Evolutionary conservation across 2,888 invertebrate genomes (phyloP).

Genomic region (Charanyca ferruginea): DNA sequence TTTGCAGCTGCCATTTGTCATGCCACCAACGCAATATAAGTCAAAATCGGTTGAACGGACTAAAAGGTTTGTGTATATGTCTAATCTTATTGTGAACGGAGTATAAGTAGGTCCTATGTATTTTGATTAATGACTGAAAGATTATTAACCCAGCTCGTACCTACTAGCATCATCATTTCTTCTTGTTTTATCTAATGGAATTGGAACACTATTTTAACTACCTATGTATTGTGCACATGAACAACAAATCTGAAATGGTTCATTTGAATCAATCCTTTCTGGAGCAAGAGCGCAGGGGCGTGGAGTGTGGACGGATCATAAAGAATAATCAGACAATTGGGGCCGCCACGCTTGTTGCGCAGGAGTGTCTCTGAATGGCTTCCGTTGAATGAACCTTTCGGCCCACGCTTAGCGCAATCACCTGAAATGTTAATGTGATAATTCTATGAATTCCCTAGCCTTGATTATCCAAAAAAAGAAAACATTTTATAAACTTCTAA

Average conservation of each 20-base stretch:
- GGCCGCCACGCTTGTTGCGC: conserved; percentile 86
- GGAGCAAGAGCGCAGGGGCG: conserved; percentile 67
- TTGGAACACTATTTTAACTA: background rate
- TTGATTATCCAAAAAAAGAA: too few relatives aligned
- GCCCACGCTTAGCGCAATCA: conserved; percentile 40
- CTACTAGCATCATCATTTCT: conserved; percentile 1
- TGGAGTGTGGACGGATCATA: conserved; percentile 86
- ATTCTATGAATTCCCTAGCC: background rate
- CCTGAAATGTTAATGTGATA: conserved; percentile 36
- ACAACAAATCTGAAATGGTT: conserved; percentile 28
- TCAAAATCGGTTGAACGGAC: too few relatives aligned
- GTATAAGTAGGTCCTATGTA: too few relatives aligned
- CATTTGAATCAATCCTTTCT: conserved; percentile 68
- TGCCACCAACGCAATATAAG: too few relatives aligned
- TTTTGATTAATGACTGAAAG: too few relatives aligned
- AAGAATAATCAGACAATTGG: conserved; percentile 90
- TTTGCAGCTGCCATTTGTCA: too few relatives aligned
- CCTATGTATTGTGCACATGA: too few relatives aligned
- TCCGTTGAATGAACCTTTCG: conserved; percentile 77
- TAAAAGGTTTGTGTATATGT: too few relatives aligned
- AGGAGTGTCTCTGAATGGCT: conserved; percentile 86
- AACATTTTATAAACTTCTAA: background rate
- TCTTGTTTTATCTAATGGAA: background rate
- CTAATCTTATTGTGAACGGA: too few relatives aligned
- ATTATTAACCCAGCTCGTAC: too few relatives aligned